A percentile compares a stretch with the other conserved stretches of the same genome.
Evolutionary conservation across 2,113 vertebrate species (phyloP).

Genomic region (Taxidea taxus): DNA sequence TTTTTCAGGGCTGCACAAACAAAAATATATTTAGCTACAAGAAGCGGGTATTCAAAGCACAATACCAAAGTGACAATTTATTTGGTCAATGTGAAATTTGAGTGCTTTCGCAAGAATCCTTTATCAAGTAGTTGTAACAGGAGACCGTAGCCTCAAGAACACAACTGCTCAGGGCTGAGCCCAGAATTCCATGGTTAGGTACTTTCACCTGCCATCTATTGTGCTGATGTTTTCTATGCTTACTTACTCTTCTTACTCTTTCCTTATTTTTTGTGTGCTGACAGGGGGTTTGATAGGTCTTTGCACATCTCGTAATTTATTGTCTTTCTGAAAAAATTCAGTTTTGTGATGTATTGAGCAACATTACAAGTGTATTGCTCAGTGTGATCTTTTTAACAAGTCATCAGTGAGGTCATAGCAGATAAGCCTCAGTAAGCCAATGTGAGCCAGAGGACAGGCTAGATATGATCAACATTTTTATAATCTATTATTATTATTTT

Average conservation of each 20-base stretch:
- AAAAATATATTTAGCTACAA: slow-evolving; percentile 34
- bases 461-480: neutral
- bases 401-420: neutral
- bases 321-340: neutral
- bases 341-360: neutral
- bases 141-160: neutral
- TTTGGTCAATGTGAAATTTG: neutral
- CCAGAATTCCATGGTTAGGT: neutral
- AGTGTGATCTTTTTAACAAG: neutral
- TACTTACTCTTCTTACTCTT: neutral
- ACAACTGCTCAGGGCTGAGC: neutral
- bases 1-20: neutral
- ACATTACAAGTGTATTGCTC: neutral
- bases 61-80: neutral
- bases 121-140: neutral
- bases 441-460: neutral
- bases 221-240: neutral
- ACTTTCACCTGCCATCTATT: neutral
- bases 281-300: neutral
- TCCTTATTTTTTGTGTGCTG: neutral
- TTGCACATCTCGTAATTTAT: neutral
- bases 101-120: neutral
- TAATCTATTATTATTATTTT: neutral
- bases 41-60: slow-evolving; percentile 9
- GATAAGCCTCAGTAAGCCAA: neutral